Evolutionary conservation across 2,888 invertebrate genomes (phyloP).

Genomic region (Athetis lepigone): DNA sequence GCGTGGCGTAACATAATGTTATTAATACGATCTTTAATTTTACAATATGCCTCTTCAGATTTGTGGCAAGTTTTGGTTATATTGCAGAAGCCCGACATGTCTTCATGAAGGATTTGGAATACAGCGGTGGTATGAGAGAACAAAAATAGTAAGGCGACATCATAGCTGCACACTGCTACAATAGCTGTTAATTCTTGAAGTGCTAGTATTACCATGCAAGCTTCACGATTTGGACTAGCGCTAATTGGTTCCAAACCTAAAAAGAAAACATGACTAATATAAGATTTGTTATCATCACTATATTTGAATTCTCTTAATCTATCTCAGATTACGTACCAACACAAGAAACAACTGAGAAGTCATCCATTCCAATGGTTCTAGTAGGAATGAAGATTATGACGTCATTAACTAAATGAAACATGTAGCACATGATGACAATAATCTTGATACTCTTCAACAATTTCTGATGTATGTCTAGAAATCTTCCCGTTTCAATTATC

Average conservation of each 20-base stretch:
- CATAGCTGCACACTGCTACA: conserved; percentile 62
- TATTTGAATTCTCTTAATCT: neutral
- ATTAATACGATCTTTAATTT: conserved; percentile 56
- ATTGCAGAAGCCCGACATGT: conserved; percentile 57
- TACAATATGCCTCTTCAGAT: conserved; percentile 39
- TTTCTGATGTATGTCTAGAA: conserved; percentile 48
- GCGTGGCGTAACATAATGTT: conserved; percentile 63
- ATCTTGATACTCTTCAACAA: conserved; percentile 65
- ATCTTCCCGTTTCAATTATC: conserved; percentile 50
- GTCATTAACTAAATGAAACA: conserved; percentile 68
- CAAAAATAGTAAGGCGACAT: conserved; percentile 66
- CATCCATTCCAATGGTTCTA: conserved; percentile 61
- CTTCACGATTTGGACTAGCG: conserved; percentile 61
- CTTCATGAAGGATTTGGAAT: conserved; percentile 65
- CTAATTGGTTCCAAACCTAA: conserved; percentile 64
- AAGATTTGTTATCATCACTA: neutral
- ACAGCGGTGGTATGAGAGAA: conserved; percentile 68
- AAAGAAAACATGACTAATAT: neutral
- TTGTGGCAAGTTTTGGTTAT: conserved; percentile 34
- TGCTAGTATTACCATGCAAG: conserved; percentile 64
- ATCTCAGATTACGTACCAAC: conserved; percentile 61
- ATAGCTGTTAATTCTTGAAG: conserved; percentile 65
- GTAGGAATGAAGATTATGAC: conserved; percentile 67
- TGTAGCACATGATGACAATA: conserved; percentile 66
- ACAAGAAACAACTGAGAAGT: conserved; percentile 65